Conservation (phyloP, 2,797 vertebrate genomes). For the Oophaga sylvatica region DNA sequence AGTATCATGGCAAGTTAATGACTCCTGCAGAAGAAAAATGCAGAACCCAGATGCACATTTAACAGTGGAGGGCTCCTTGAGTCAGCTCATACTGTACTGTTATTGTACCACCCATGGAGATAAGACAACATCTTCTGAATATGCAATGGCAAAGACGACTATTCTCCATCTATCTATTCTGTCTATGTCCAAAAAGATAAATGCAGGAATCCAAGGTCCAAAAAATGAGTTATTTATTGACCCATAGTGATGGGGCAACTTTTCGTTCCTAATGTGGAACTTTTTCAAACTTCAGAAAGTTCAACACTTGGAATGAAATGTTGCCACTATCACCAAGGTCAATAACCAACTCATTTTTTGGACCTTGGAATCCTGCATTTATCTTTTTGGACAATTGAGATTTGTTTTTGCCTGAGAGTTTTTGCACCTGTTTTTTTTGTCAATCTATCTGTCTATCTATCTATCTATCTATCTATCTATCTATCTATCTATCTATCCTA, state of each 20-base stretch:
- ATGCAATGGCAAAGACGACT: neutral
- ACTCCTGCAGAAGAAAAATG: constrained; percentile 44
- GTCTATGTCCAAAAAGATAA: too few relatives aligned
- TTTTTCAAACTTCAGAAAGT: too few relatives aligned
- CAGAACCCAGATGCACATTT: constrained; percentile 48
- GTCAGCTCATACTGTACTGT: constrained; percentile 24
- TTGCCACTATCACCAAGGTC: too few relatives aligned
- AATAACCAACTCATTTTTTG: too few relatives aligned
- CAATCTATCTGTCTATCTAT: neutral
- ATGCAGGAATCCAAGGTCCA: too few relatives aligned
- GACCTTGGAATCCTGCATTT: too few relatives aligned
- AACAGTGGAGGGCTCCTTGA: constrained; percentile 49
- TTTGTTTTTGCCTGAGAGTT: neutral
- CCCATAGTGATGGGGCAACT: too few relatives aligned
- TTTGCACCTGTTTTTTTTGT: too few relatives aligned
- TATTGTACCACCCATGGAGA: constrained; percentile 15
- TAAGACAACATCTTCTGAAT: constrained; percentile 18
- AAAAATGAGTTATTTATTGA: too few relatives aligned
- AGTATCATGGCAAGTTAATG: constrained; percentile 52
- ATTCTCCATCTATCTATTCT: neutral
- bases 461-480: constrained; percentile 11
- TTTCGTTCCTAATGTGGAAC: too few relatives aligned
- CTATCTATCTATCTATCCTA: neutral
- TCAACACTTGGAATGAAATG: too few relatives aligned
- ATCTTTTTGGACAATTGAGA: too few relatives aligned